Percentiles rank a stretch among this genome's conserved stretches.
Conservation (phyloP, 2,888 invertebrate genomes). For the Corythucha ciliata region DNA sequence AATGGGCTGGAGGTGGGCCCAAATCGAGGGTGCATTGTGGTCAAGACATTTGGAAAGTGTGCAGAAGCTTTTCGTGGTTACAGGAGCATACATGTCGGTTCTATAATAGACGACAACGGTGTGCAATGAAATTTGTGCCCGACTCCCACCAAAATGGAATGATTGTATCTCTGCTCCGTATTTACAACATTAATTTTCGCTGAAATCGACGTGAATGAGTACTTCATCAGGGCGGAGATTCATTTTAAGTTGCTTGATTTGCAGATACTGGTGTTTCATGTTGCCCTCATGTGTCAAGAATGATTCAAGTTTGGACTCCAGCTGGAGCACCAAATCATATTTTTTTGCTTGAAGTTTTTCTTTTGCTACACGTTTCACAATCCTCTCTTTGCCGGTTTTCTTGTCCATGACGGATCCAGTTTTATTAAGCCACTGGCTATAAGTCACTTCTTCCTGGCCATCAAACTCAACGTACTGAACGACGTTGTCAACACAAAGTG, state of each 20-base stretch:
- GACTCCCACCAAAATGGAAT: constrained; percentile 33
- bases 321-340: too few relatives aligned
- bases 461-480: too few relatives aligned
- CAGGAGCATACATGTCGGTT: background rate
- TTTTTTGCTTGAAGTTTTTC: too few relatives aligned
- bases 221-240: constrained; percentile 25
- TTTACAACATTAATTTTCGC: constrained; percentile 30
- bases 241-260: constrained; percentile 20
- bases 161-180: constrained; percentile 31
- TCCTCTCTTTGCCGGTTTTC: background rate
- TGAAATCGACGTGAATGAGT: constrained; percentile 31
- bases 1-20: constrained; percentile 8
- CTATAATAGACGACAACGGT: constrained; percentile 16
- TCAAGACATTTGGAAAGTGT: constrained; percentile 3
- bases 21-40: constrained; percentile 4
- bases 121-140: constrained; percentile 27
- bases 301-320: too few relatives aligned
- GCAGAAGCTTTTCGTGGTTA: constrained; percentile 1
- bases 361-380: background rate
- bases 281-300: too few relatives aligned
- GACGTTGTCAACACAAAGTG: too few relatives aligned
- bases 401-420: background rate
- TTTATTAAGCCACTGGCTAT: background rate
- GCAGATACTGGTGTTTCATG: too few relatives aligned
- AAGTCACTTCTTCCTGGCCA: too few relatives aligned